Evolutionary conservation across 1,140 invertebrate species (phyloP).

Genomic region (Danaus plexippus): DNA sequence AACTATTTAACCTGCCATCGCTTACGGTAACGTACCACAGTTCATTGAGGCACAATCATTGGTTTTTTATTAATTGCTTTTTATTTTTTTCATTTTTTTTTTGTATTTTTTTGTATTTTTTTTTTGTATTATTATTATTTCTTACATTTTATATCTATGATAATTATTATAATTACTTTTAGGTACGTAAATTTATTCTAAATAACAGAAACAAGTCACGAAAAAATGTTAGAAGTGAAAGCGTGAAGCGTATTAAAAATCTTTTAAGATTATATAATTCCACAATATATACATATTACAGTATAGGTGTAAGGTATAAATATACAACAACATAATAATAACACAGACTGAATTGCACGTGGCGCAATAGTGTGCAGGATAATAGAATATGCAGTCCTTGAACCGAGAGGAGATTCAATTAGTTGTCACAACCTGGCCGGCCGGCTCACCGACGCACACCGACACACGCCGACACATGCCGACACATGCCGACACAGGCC

Average conservation of each 20-base stretch:
- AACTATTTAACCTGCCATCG: constrained; percentile 61
- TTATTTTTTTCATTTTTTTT: constrained; percentile 44
- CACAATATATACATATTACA: constrained; percentile 70
- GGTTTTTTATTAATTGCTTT: constrained; percentile 69
- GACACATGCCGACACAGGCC: not conserved
- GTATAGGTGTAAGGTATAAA: constrained; percentile 63
- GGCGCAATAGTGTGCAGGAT: constrained; percentile 63
- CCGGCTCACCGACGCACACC: constrained; percentile 4
- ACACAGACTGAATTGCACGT: constrained; percentile 71
- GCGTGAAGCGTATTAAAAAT: constrained; percentile 68
- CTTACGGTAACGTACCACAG: constrained; percentile 71
- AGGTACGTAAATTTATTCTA: constrained; percentile 71
- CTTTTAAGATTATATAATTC: constrained; percentile 65
- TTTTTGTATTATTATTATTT: constrained; percentile 45
- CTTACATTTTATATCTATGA: constrained; percentile 62
- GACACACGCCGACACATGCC: constrained; percentile 3
- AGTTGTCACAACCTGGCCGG: constrained; percentile 53
- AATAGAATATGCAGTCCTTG: constrained; percentile 53
- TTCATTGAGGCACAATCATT: constrained; percentile 72
- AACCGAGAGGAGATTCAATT: constrained; percentile 65
- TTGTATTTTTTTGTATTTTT: constrained; percentile 39
- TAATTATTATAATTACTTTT: constrained; percentile 70
- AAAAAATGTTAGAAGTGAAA: constrained; percentile 65
- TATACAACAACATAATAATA: constrained; percentile 71
- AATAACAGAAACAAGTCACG: constrained; percentile 69